Evolutionary conservation across 1,140 invertebrate species (phyloP), one percentile per base, ranked within the genome.

Genomic region (Magallana angulata): DNA sequence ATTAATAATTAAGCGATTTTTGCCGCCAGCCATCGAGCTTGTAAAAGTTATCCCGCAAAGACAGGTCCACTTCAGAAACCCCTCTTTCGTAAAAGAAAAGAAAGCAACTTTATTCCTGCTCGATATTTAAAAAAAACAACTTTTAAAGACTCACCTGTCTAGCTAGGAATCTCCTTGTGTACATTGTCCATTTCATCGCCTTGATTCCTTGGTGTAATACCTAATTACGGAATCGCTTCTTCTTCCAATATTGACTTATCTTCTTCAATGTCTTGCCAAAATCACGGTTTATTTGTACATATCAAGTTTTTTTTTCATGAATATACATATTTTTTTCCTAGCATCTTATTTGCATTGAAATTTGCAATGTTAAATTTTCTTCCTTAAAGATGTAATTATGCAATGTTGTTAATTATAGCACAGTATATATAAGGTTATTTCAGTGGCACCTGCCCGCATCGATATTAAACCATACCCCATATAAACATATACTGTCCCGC

Each of bases 241-340:
- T 76, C 68, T 76, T 36, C 68, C 68, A 76, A 76, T 76, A 76
- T 76, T 76, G 68, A 76, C 68, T 12, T 76, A 30, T 36, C 68
- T 30, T 9, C 68, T 76, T 76, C 18, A 64, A 64, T 6, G 18
- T 64, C 16, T 16, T 48, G 36, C 36, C 8, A 76, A 71, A 76
- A 76, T 76, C 68, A 36, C 24, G 24, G 12, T 30, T 76, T 76
- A 76, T 76, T 76, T 76, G 68, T 30, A 12, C 3, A 30, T 76
- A 76, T 30, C 8, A 12, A 0, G 24, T 76, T 8, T 30, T 30
- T 11, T 76, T 30, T 30, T 30, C 24, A 30, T 30, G 8, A 36
- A 12, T 36, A 76, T 12, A 11, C n/a, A 48, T 48, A 4, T 48
- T 48, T 48, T 48, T 12, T 76, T 76, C 68, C 36, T 5, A 76